phyloP scores from a whole-genome alignment of 2,113 vertebrate species.

The Cinclus mexicanus region DNA sequence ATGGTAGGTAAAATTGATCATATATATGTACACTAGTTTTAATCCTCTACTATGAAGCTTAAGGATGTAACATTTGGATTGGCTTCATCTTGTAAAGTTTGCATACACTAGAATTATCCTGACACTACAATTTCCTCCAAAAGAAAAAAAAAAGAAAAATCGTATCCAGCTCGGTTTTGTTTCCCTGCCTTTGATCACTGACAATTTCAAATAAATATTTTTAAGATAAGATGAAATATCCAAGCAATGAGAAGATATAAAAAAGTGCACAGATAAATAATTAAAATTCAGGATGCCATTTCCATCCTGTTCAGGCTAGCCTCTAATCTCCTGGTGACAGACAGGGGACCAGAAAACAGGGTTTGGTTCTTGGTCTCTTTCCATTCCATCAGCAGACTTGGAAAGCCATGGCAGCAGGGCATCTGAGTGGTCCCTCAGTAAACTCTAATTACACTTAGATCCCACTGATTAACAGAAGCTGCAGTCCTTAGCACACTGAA shows the following conservation, averaged over 20 bases:
- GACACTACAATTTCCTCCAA: constrained; percentile 71
- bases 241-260: constrained; percentile 59
- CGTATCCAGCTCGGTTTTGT: constrained; percentile 70
- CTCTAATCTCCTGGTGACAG: constrained; percentile 45
- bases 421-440: constrained; percentile 12
- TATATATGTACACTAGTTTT: not conserved
- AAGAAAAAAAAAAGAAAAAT: constrained; percentile 38
- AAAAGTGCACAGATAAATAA: constrained; percentile 67
- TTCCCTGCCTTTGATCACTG: constrained; percentile 75
- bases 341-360: not conserved
- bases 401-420: constrained; percentile 30
- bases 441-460: constrained; percentile 32
- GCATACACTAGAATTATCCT: constrained; percentile 74
- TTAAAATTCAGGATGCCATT: constrained; percentile 66
- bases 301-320: constrained; percentile 23
- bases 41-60: constrained; percentile 28
- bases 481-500: not conserved
- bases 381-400: constrained; percentile 48
- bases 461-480: constrained; percentile 42
- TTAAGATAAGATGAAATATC: constrained; percentile 75
- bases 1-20: not conserved
- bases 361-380: constrained; percentile 48
- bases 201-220: constrained; percentile 79
- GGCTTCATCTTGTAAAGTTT: constrained; percentile 72
- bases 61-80: constrained; percentile 42